phyloP scores from a whole-genome alignment of 2,113 vertebrate species.

The Eonycteris spelaea region DNA sequence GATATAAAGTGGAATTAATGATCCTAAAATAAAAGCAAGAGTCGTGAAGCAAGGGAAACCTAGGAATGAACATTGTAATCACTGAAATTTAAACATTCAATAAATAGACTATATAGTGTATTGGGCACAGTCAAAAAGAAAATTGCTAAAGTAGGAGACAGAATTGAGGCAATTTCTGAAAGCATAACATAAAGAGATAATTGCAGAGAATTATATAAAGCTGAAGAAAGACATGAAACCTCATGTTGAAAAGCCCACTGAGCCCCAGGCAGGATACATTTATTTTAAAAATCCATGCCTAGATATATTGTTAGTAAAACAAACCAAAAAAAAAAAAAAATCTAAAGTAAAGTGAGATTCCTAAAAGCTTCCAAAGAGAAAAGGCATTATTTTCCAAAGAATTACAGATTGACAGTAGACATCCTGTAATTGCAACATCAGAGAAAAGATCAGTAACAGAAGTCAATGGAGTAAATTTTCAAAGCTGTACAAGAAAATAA shows the following conservation, averaged over 20 bases:
- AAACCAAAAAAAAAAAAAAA: not conserved
- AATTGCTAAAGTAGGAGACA: not conserved
- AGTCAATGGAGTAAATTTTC: not conserved
- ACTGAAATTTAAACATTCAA: not conserved
- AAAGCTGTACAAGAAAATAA: not conserved
- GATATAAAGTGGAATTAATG: not conserved
- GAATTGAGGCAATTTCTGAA: not conserved
- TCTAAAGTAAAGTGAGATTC: not conserved
- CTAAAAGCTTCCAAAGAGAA: not conserved
- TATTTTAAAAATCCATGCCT: not conserved
- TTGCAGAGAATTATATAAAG: not conserved
- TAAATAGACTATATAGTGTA: not conserved
- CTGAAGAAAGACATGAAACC: not conserved
- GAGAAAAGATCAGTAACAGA: not conserved
- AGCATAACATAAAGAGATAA: not conserved
- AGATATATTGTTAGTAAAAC: not conserved
- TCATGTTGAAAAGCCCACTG: not conserved
- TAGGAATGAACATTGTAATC: not conserved
- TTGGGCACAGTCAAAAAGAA: not conserved
- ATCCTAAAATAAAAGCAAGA: constrained; percentile 11
- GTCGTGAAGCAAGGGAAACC: not conserved
- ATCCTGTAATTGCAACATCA: not conserved
- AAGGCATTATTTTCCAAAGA: not conserved
- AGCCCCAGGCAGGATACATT: not conserved
- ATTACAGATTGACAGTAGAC: not conserved